These are phyloP conservation scores for Ammodytes marinus DNA, from an alignment of 2,113 vertebrate species.

Conservation along the genomic window DNA sequence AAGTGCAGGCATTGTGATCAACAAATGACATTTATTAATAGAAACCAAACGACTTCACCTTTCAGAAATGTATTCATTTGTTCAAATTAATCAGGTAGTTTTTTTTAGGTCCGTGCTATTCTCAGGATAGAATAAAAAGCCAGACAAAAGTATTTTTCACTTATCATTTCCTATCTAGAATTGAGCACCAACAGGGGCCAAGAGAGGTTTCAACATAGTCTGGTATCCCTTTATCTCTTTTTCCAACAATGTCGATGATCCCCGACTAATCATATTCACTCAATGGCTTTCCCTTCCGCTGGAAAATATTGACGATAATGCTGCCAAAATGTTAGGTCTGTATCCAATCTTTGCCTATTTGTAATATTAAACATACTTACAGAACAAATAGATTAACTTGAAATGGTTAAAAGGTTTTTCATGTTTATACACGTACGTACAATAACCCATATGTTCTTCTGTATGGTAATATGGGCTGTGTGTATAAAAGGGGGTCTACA, in stretches of 20 bases:
- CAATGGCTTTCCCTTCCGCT: constrained; percentile 6
- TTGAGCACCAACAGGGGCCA: constrained; percentile 22
- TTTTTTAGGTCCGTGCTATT: neutral
- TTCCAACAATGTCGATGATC: constrained; percentile 47
- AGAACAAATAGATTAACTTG: neutral
- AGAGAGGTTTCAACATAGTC: constrained; percentile 45
- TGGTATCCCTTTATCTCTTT: constrained; percentile 37
- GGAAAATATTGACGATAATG: constrained; percentile 12
- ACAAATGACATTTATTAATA: neutral
- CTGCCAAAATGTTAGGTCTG: constrained; percentile 16
- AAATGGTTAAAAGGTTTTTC: neutral
- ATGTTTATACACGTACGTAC: neutral
- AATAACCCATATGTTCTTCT: constrained; percentile 6
- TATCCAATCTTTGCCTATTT: too few species aligned
- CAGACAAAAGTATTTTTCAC: neutral
- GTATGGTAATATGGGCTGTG: constrained; percentile 16
- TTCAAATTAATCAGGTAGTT: neutral
- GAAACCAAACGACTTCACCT: neutral
- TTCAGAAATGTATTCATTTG: neutral
- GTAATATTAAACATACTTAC: neutral
- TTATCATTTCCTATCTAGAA: constrained; percentile 18
- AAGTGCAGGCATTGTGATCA: neutral
- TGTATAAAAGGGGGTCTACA: constrained; percentile 36
- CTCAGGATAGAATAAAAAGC: neutral
- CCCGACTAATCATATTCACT: constrained; percentile 21